Evolutionary conservation across 2,888 invertebrate species (phyloP).

Genomic region (Trilocha varians): DNA sequence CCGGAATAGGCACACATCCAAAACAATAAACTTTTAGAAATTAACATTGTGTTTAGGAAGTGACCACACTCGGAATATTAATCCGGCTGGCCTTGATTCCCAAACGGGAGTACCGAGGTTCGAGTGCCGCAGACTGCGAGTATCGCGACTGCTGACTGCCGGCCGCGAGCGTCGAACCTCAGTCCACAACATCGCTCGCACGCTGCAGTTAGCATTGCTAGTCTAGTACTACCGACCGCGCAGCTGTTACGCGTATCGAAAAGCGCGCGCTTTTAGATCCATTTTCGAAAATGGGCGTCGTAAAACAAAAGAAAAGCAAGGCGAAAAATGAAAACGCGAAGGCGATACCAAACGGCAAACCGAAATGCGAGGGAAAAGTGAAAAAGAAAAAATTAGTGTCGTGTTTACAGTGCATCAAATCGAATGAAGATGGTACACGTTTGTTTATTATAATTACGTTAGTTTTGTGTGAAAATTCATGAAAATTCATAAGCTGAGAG

Average conservation of each 20-base stretch:
- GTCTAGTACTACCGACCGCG: slow-evolving; percentile 62
- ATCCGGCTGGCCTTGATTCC: slow-evolving; percentile 67
- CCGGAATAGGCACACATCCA: slow-evolving; percentile 21
- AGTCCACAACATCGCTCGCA: slow-evolving; percentile 41
- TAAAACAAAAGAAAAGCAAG: slow-evolving; percentile 54
- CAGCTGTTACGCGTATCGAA: slow-evolving; percentile 46
- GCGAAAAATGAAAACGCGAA: slow-evolving; percentile 32
- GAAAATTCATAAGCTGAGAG: slow-evolving; percentile 15
- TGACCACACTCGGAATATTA: slow-evolving; percentile 51
- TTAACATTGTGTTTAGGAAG: slow-evolving; percentile 59
- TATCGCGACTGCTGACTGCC: slow-evolving; percentile 22
- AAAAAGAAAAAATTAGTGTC: slow-evolving; percentile 68
- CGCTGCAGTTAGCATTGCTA: slow-evolving; percentile 68
- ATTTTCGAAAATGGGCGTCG: slow-evolving; percentile 58
- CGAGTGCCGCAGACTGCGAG: slow-evolving; percentile 23
- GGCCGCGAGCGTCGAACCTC: slow-evolving; percentile 24
- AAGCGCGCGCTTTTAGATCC: slow-evolving; percentile 21
- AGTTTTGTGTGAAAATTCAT: background rate
- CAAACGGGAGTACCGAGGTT: slow-evolving; percentile 52
- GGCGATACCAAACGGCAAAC: slow-evolving; percentile 44
- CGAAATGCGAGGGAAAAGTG: slow-evolving; percentile 55
- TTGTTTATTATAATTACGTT: slow-evolving; percentile 10
- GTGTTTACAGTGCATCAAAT: slow-evolving; percentile 69
- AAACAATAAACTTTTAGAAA: slow-evolving; percentile 56
- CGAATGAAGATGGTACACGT: slow-evolving; percentile 57